Evolutionary conservation across 2,113 vertebrate genomes (phyloP).

Genomic region (Crocuta crocuta): DNA sequence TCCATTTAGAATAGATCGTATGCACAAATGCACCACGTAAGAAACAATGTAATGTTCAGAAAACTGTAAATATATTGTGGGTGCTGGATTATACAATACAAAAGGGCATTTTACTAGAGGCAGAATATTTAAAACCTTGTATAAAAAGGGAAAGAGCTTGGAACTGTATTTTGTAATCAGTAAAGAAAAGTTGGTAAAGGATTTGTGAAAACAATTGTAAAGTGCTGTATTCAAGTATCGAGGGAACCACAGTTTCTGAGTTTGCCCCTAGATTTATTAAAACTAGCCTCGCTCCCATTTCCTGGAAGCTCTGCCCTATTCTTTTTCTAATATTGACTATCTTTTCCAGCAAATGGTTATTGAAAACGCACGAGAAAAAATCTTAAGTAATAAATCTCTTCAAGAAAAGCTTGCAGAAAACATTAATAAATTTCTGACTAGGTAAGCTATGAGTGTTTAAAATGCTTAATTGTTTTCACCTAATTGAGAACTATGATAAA

Average conservation of each 20-base stretch:
- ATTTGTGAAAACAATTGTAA: not conserved
- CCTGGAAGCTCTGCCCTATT: not conserved
- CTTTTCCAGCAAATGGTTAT: slow-evolving; percentile 96
- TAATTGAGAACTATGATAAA: slow-evolving; percentile 69
- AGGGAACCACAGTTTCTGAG: not conserved
- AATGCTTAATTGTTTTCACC: not conserved
- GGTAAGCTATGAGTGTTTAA: slow-evolving; percentile 86
- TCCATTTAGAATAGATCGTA: not conserved
- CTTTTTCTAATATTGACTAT: slow-evolving; percentile 53
- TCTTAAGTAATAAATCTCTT: slow-evolving; percentile 95
- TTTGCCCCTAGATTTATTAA: slow-evolving; percentile 35
- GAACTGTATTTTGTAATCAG: not conserved
- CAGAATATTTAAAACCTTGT: not conserved
- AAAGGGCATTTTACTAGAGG: not conserved
- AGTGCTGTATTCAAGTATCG: not conserved
- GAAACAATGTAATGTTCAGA: not conserved
- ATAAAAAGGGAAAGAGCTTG: slow-evolving; percentile 62
- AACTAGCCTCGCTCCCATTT: not conserved
- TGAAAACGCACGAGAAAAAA: slow-evolving; percentile 98
- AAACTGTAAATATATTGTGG: not conserved
- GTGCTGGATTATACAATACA: not conserved
- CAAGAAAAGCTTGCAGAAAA: slow-evolving; percentile 99
- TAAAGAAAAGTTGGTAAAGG: slow-evolving; percentile 8
- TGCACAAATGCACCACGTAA: not conserved
- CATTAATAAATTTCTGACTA: slow-evolving; percentile 98